Conservation (phyloP, 2,113 vertebrate species). For the Pitta sordida region DNA sequence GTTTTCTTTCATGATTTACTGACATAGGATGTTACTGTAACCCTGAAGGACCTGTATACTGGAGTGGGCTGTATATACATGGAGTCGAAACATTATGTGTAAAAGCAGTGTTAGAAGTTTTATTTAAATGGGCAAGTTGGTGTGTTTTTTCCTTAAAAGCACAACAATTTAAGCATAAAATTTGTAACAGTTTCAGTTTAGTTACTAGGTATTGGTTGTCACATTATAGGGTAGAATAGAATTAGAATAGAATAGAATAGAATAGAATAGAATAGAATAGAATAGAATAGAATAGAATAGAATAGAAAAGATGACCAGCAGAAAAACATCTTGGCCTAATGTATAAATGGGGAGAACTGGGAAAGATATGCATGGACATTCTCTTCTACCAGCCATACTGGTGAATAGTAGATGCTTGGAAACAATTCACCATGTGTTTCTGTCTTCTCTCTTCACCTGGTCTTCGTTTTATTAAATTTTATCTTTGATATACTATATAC, state of each 20-base stretch:
- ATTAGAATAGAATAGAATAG: too few relatives aligned
- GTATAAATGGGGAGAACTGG: neutral
- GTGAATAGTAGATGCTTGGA: neutral
- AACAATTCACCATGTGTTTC: neutral
- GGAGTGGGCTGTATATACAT: neutral
- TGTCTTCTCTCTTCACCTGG: neutral
- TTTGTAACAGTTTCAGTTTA: neutral
- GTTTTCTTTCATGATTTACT: neutral
- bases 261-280: neutral
- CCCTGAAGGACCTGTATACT: neutral
- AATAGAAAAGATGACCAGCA: neutral
- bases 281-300: neutral
- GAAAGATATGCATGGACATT: neutral
- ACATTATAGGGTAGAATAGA: too few relatives aligned
- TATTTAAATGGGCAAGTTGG: neutral
- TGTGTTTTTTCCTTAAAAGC: neutral
- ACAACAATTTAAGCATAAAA: neutral
- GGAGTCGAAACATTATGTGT: neutral
- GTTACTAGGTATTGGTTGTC: neutral
- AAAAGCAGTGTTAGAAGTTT: neutral
- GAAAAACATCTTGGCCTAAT: neutral
- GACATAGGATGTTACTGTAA: neutral
- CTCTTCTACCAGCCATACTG: neutral
- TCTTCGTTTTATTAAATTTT: neutral
- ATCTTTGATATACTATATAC: neutral